phyloP scores from a whole-genome alignment of 2,113 vertebrate genomes.

The Chionodraco myersi region DNA sequence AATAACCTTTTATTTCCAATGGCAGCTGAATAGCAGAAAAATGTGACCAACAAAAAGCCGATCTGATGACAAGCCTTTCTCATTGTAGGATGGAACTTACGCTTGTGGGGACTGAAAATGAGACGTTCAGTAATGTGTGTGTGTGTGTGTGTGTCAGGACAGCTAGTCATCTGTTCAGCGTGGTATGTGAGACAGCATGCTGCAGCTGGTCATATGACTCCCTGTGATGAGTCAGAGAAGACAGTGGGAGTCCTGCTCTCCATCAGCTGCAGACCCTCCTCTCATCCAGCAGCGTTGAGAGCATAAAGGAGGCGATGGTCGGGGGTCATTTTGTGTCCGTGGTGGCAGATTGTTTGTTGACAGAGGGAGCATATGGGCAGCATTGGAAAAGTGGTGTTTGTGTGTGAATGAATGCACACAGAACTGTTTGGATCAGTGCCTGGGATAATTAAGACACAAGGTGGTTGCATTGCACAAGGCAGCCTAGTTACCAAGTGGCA shows the following conservation, averaged over 20 bases:
- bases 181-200: slow-evolving; percentile 48
- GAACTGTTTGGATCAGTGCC: slow-evolving; percentile 9
- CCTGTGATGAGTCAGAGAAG: slow-evolving; percentile 63
- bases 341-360: slow-evolving; percentile 49
- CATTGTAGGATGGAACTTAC: slow-evolving; percentile 6
- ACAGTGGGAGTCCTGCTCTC: slow-evolving; percentile 52
- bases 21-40: not conserved
- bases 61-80: slow-evolving; percentile 33
- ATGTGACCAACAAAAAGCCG: not conserved
- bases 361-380: slow-evolving; percentile 21
- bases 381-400: not conserved
- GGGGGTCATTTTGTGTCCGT: slow-evolving; percentile 48
- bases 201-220: slow-evolving; percentile 62
- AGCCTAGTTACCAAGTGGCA: not conserved
- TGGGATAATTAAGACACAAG: slow-evolving; percentile 20
- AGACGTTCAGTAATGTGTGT: slow-evolving; percentile 26
- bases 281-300: slow-evolving; percentile 52
- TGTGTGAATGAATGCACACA: slow-evolving; percentile 17
- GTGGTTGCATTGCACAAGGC: slow-evolving; percentile 1
- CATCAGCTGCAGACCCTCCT: slow-evolving; percentile 39
- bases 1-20: not conserved
- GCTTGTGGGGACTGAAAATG: slow-evolving; percentile 33
- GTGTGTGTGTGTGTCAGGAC: slow-evolving; percentile 3
- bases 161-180: slow-evolving; percentile 50
- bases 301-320: slow-evolving; percentile 64